Base-by-base conservation (phyloP, 2,113 vertebrate genomes). In the Bufo gargarizans region DNA sequence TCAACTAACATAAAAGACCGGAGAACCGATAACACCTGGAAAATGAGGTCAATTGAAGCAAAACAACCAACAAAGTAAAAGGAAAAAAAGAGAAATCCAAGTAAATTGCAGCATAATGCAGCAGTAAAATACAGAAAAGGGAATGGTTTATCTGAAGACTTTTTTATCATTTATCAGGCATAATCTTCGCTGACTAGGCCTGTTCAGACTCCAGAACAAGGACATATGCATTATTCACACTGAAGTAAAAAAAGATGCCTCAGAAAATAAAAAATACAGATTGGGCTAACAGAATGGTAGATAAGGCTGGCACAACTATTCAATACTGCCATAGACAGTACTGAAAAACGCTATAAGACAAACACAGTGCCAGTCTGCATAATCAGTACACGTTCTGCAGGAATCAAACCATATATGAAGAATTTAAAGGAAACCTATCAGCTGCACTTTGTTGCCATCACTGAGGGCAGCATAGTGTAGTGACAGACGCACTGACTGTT, bases 11-110 rank as follows among this genome's bases (percentile, higher is more conserved):
- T 88, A 19, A 63, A 65, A 84, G 61, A 53, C 33, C 77, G 69
- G 17, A 55, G 49, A 87, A 58, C n/a, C 49, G 33, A 16, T 12
- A 87, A 72, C 65, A 87, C 78, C 76, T 80, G 77, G 49, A 45
- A 67, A 87, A 80, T 20, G 20, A 76, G 72, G 72, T 76, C 77
- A 69, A 49, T 22, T 85, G 4, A 49, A 58, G 77, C 50, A 80
- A 80, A 58, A 80, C 22, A 8, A 59, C 53, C 2, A 79, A 79
- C 5, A 78, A 56, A 13, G 12, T 20, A 3, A 5, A 14, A 22
- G 7, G 16, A 22, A 5, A 33, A 22, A 43, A 61, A 45, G 3
- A 5, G 4, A 9, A 8, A 61, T 2, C 7, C 55, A 22, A 79
- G 19, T 17, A 17, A 61, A 81, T 3, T 7, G 2, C 4, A 20